Base-by-base conservation (phyloP, 2,113 vertebrate genomes). In the Shinisaurus crocodilurus region DNA sequence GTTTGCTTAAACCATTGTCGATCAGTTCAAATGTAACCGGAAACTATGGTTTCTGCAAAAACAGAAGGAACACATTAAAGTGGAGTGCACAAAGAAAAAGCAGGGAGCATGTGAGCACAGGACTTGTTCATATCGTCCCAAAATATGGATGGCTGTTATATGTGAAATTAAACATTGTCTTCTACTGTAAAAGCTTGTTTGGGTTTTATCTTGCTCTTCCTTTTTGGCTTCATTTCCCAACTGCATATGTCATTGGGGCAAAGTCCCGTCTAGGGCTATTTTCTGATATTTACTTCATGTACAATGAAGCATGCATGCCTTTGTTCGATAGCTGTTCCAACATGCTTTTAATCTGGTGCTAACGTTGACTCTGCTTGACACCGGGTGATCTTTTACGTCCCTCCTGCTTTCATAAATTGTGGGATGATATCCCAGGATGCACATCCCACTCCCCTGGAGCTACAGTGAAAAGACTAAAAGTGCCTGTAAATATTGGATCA, bases 221-320 rank as follows among this genome's bases (percentile, higher is more conserved):
- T 60, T 6, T 3, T 6, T 0, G 4, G 0, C 63, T 0, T 0
- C 0, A 0, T 1, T 48, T 5, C 57, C 81, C 8, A 0, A 69
- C 6, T 0, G 0, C 32, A 3, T 0, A 37, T 69, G 15, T 60
- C 77, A 1, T 60, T 70, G 37, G 43, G 48, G 0, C 45, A 3
- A 1, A 82, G 75, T 0, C 0, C 50, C 25, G 0, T 76, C 75
- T 0, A 57, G 0, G 27, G 88, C 7, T 0, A 1, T 50, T 79
- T 40, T 85, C 57, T 1, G 60, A 9, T 48, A 20, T 8, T 90
- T 87, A 25, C 69, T 13, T 75, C 16, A 13, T 40, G 15, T 87
- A 86, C 25, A 43, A 13, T 37, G 23, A n/a, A 48, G n/a, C n/a
- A n/a, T n/a, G 50, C 67, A 25, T 34, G n/a, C 25, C 15, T 25